phyloP scores from a whole-genome alignment of 2,797 vertebrate species.

The Arremon aurantiirostris region DNA sequence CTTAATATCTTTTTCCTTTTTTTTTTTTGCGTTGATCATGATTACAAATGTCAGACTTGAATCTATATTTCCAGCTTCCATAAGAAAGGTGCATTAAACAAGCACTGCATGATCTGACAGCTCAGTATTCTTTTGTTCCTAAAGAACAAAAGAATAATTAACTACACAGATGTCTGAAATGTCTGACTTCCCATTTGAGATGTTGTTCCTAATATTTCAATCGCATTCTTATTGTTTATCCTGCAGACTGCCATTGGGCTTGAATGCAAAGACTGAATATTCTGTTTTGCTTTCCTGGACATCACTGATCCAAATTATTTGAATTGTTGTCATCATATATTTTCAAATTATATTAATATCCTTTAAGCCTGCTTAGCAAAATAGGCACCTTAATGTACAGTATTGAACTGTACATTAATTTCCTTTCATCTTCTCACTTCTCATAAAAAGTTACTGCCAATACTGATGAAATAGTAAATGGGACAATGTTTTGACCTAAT shows the following conservation, averaged over 20 bases:
- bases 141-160: constrained; percentile 68
- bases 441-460: neutral
- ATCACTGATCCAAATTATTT: neutral
- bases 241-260: neutral
- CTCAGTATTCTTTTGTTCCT: constrained; percentile 32
- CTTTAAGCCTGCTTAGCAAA: neutral
- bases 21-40: constrained; percentile 18
- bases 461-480: neutral
- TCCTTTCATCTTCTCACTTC: neutral
- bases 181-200: constrained; percentile 36
- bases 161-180: neutral
- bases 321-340: neutral
- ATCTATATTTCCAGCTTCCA: constrained; percentile 9
- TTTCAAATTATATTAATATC: neutral
- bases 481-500: neutral
- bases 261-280: neutral
- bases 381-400: neutral
- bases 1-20: neutral
- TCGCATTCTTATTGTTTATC: neutral
- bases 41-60: constrained; percentile 26
- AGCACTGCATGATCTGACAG: neutral
- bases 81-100: constrained; percentile 8
- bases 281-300: neutral
- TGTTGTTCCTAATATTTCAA: constrained; percentile 42
- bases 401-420: neutral